Evolutionary conservation across 2,113 vertebrate species (phyloP).

Genomic region (cat (Felis catus)): DNA sequence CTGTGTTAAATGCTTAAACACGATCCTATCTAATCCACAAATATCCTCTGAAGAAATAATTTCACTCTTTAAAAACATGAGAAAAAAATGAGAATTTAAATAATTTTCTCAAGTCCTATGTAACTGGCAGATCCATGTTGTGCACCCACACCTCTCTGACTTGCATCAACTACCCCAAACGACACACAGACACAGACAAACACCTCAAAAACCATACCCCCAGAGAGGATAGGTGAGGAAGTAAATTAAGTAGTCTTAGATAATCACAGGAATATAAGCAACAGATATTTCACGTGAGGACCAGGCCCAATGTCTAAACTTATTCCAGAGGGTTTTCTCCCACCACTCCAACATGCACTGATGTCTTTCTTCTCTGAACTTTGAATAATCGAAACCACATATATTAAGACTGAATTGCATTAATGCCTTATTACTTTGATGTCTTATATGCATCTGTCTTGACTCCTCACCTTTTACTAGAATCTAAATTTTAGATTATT

Average conservation of each 20-base stretch:
- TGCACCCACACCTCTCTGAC: neutral
- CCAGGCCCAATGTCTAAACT: neutral
- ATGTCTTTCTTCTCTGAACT: neutral
- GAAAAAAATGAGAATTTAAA: neutral
- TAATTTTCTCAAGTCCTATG: neutral
- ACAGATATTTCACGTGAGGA: neutral
- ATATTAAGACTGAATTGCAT: neutral
- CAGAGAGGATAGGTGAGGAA: neutral
- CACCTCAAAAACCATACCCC: neutral
- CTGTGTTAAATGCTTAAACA: neutral
- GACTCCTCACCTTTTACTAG: neutral
- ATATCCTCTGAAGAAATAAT: neutral
- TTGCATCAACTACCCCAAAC: neutral
- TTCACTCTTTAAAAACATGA: neutral
- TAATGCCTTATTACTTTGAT: neutral
- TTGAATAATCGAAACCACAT: neutral
- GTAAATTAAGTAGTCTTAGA: neutral
- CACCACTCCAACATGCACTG: neutral
- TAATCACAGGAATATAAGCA: neutral
- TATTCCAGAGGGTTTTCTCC: neutral
- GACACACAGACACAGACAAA: neutral
- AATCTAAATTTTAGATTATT: neutral
- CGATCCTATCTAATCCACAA: neutral
- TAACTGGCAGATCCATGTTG: neutral
- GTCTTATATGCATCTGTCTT: neutral